Percentiles rank a stretch among this genome's conserved stretches.
Conservation (phyloP, 2,113 vertebrate genomes). For the Myotis lucifugus region DNA sequence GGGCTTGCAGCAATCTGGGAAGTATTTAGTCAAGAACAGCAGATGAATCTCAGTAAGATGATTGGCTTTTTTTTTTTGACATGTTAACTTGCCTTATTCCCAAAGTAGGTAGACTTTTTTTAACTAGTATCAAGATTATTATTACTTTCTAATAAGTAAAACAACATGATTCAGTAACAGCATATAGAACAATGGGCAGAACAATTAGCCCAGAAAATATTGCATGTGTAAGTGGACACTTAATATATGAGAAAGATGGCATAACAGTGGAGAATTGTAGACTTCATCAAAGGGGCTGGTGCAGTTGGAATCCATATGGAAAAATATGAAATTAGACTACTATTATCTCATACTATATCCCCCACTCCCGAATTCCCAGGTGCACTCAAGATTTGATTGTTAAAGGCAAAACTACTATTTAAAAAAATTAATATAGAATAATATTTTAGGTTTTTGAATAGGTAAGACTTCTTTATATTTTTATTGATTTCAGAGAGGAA, state of each 20-base stretch:
- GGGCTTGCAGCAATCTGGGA: background rate
- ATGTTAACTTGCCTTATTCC: background rate
- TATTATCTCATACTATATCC: background rate
- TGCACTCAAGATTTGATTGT: background rate
- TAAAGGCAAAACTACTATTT: background rate
- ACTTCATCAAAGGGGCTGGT: background rate
- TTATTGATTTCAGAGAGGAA: too few species aligned
- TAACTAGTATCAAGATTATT: background rate
- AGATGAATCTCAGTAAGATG: background rate
- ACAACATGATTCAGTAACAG: background rate
- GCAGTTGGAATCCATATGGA: background rate
- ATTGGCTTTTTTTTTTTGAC: background rate
- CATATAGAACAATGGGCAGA: background rate
- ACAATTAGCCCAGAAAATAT: background rate
- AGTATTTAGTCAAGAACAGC: background rate
- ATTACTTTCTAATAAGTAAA: background rate
- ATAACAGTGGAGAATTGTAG: background rate
- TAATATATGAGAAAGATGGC: background rate
- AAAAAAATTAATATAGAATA: background rate
- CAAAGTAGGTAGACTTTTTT: background rate
- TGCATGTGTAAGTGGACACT: background rate
- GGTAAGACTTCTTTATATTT: background rate
- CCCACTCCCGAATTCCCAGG: background rate
- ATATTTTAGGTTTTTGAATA: constrained; percentile 28
- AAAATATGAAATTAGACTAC: background rate